A percentile compares a stretch with the other conserved stretches of the same genome.
phyloP scores from a whole-genome alignment of 2,113 vertebrate species.

The Phasianus colchicus region DNA sequence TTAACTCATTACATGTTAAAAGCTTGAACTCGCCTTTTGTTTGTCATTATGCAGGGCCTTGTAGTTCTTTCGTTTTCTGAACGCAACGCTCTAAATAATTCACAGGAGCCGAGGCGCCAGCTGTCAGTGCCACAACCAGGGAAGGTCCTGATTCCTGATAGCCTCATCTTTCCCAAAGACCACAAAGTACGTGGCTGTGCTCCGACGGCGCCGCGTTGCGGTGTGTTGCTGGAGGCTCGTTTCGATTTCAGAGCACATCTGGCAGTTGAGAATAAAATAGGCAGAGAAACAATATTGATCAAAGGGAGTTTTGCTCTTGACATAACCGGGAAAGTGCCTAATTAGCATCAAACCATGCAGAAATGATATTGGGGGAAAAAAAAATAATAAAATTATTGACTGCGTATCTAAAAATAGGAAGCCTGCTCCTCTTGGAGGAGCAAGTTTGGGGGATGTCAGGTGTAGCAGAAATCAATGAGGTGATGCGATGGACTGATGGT shows the following conservation, averaged over 20 bases:
- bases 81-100: conserved; percentile 8
- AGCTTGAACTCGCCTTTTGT: background rate
- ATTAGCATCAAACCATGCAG: conserved; percentile 19
- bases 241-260: background rate
- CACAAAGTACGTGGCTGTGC: background rate
- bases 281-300: background rate
- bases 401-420: background rate
- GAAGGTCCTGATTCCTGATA: background rate
- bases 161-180: background rate
- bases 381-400: background rate
- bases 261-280: background rate
- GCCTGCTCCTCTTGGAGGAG: background rate
- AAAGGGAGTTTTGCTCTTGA: background rate
- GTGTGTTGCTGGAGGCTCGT: background rate
- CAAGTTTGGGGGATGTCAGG: background rate
- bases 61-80: background rate
- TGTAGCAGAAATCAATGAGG: background rate
- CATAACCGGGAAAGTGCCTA: background rate
- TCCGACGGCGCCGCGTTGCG: background rate
- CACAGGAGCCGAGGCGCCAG: background rate
- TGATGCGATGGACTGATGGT: background rate
- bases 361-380: background rate
- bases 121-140: background rate
- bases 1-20: background rate
- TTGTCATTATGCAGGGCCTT: background rate